Evolutionary conservation across 2,113 vertebrate species (phyloP).

Genomic region (Rhinogobius similis): DNA sequence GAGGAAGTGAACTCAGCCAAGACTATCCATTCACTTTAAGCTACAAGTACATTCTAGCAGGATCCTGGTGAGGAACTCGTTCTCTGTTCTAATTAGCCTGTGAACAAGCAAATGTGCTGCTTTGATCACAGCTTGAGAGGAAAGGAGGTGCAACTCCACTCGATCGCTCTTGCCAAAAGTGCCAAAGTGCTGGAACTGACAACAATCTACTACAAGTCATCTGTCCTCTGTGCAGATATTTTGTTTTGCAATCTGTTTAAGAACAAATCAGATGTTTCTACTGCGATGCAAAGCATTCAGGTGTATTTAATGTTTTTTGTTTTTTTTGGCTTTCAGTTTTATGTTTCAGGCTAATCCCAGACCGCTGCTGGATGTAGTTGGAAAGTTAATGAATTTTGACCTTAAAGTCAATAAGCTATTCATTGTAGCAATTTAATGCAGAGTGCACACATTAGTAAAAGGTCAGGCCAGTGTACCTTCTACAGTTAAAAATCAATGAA

Average conservation of each 20-base stretch:
- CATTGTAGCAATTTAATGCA: neutral
- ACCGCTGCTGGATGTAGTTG: constrained; percentile 16
- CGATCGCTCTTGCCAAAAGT: constrained; percentile 38
- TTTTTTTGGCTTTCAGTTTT: neutral
- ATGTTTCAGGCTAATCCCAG: neutral
- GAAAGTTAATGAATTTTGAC: constrained; percentile 7
- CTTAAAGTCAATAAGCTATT: neutral
- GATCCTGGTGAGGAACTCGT: constrained; percentile 56
- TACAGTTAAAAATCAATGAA: neutral
- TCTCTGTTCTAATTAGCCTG: constrained; percentile 67
- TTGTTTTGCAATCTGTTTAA: neutral
- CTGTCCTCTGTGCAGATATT: constrained; percentile 11
- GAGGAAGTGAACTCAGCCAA: constrained; percentile 60
- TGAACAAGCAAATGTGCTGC: constrained; percentile 64
- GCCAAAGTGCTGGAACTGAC: constrained; percentile 28
- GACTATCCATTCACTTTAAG: constrained; percentile 65
- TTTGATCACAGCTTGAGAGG: constrained; percentile 67
- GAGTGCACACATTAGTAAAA: neutral
- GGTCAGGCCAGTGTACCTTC: neutral
- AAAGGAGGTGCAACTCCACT: constrained; percentile 40
- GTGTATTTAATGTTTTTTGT: neutral
- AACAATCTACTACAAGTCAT: constrained; percentile 35
- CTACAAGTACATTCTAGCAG: constrained; percentile 59
- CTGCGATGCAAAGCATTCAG: neutral
- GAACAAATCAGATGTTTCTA: neutral